phyloP scores from a whole-genome alignment of 2,113 vertebrate genomes.

The Heterotis niloticus region DNA sequence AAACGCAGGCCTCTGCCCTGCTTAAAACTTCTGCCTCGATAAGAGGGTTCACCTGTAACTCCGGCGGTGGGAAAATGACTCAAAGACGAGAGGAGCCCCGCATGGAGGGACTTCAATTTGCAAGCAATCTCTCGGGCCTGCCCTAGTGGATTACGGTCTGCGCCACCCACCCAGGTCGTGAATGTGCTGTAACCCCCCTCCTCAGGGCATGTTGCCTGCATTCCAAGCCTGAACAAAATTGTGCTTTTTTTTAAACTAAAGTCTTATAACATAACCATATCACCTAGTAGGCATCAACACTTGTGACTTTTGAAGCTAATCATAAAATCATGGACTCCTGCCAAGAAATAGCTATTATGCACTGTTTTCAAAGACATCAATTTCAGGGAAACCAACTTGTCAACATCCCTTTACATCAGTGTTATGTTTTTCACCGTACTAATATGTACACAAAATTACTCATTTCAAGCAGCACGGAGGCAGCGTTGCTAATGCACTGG shows the following conservation, averaged over 20 bases:
- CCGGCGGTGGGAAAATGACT: constrained; percentile 24
- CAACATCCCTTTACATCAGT: too few species aligned
- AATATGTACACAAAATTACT: too few species aligned
- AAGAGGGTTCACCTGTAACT: constrained; percentile 41
- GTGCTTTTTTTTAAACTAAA: background rate
- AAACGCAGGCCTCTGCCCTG: constrained; percentile 31
- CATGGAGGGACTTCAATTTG: constrained; percentile 38
- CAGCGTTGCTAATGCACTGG: too few species aligned
- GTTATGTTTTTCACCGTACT: too few species aligned
- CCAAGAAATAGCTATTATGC: too few species aligned
- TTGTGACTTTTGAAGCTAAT: background rate
- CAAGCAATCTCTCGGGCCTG: constrained; percentile 32
- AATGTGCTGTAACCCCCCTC: background rate
- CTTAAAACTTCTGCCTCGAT: constrained; percentile 30
- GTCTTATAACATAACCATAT: background rate
- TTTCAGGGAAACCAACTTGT: too few species aligned
- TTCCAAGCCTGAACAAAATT: too few species aligned
- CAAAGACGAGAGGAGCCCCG: constrained; percentile 13
- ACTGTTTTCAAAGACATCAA: too few species aligned
- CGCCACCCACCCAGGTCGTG: background rate
- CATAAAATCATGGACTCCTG: background rate
- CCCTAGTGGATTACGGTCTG: constrained; percentile 33
- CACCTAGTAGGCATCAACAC: background rate
- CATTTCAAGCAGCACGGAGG: too few species aligned
- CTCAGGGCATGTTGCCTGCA: background rate